Percentiles rank a stretch among this genome's conserved stretches.
phyloP scores from a whole-genome alignment of 2,113 vertebrate genomes.

The Myotis brandtii region DNA sequence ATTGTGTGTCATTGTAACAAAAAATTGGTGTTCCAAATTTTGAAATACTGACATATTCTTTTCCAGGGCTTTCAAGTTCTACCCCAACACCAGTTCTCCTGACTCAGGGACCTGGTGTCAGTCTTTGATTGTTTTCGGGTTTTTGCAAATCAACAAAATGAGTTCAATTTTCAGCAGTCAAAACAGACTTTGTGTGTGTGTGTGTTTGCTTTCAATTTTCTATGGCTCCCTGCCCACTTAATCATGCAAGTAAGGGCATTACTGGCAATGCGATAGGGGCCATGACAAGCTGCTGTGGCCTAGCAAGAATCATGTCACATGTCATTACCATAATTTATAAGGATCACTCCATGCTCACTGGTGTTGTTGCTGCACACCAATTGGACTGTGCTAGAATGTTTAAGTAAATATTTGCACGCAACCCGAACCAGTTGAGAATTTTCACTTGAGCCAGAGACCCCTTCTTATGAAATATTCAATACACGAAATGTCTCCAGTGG shows the following conservation, averaged over 20 bases:
- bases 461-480: slow-evolving; percentile 97
- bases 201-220: slow-evolving; percentile 88
- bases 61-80: slow-evolving; percentile 73
- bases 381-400: slow-evolving; percentile 82
- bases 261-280: slow-evolving; percentile 80
- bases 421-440: slow-evolving; percentile 91
- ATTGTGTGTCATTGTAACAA: neutral
- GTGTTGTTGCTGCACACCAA: slow-evolving; percentile 83
- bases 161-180: slow-evolving; percentile 93
- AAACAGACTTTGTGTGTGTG: slow-evolving; percentile 91
- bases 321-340: slow-evolving; percentile 94
- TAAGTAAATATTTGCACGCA: slow-evolving; percentile 96
- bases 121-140: slow-evolving; percentile 96
- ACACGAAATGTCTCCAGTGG: slow-evolving; percentile 88
- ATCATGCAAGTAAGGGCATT: slow-evolving; percentile 84
- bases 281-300: slow-evolving; percentile 84
- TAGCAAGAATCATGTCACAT: slow-evolving; percentile 89
- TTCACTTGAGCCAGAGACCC: slow-evolving; percentile 87
- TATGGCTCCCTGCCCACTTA: slow-evolving; percentile 85
- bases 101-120: slow-evolving; percentile 91
- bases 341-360: slow-evolving; percentile 89
- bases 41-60: slow-evolving; percentile 40
- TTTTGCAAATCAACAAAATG: slow-evolving; percentile 91
- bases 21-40: slow-evolving; percentile 60
- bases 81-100: slow-evolving; percentile 82